Percentiles rank a stretch among this genome's conserved stretches.
These are phyloP conservation scores for Eulemur rufifrons DNA, from an alignment of 2,113 vertebrate species.

Conservation along the genomic window DNA sequence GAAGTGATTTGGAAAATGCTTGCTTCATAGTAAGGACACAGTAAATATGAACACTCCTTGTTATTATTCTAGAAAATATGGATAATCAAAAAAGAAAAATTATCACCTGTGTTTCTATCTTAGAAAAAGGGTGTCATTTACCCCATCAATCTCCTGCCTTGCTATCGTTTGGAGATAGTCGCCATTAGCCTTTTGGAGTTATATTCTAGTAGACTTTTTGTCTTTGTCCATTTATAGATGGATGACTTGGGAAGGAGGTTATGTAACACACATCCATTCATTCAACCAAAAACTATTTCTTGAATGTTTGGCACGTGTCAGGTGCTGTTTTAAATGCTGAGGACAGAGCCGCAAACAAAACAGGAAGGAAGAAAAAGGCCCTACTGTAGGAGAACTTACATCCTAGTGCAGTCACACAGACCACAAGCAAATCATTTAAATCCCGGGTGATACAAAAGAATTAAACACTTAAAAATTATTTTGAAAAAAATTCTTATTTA, in stretches of 20 bases:
- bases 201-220: neutral
- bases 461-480: neutral
- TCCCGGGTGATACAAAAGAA: neutral
- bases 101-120: neutral
- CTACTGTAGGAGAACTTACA: neutral
- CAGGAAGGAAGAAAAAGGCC: neutral
- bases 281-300: neutral
- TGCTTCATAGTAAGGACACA: neutral
- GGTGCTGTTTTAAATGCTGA: neutral
- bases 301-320: neutral
- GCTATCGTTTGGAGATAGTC: neutral
- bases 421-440: neutral
- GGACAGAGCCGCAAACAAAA: neutral
- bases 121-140: neutral
- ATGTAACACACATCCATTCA: neutral
- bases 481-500: neutral
- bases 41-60: neutral
- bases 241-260: neutral
- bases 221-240: neutral
- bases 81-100: neutral
- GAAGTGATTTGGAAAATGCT: neutral
- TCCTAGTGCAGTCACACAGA: neutral
- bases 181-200: neutral
- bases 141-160: neutral
- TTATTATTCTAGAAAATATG: neutral